Conservation (phyloP, 2,797 vertebrate genomes). For the Pyrrhura leucotis region DNA sequence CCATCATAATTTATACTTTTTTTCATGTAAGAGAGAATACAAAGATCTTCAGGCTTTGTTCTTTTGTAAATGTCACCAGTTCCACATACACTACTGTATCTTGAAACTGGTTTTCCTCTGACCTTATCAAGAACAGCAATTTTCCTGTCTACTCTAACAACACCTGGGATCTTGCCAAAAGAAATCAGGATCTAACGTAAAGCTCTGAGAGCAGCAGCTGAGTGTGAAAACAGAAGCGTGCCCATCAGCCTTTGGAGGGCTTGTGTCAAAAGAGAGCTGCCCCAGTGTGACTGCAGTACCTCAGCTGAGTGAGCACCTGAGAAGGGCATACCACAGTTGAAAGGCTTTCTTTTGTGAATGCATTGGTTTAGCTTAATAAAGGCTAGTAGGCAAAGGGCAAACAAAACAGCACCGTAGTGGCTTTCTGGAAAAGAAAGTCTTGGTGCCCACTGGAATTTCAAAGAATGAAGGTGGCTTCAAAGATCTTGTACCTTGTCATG, state of each 20-base stretch:
- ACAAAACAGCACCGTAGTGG: neutral
- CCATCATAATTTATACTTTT: neutral
- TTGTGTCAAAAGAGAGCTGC: neutral
- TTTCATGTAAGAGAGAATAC: neutral
- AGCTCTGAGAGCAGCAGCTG: neutral
- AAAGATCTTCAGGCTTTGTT: slow-evolving; percentile 14
- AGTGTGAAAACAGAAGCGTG: neutral
- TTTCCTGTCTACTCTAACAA: neutral
- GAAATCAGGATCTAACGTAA: neutral
- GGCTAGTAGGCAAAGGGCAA: neutral
- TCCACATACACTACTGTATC: neutral
- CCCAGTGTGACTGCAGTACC: rapidly evolving
- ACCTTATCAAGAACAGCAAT: slow-evolving; percentile 19
- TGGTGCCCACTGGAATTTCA: neutral
- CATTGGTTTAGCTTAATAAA: neutral
- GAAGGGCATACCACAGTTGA: neutral
- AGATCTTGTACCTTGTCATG: neutral
- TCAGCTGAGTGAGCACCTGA: rapidly evolving
- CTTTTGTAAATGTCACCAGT: slow-evolving; percentile 32
- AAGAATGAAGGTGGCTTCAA: neutral
- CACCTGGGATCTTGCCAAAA: slow-evolving; percentile 41
- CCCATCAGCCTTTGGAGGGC: neutral
- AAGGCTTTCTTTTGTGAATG: neutral
- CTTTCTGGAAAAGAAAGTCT: neutral
- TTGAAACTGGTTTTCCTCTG: slow-evolving; percentile 6